A percentile compares a stretch with the other conserved stretches of the same genome.
Conservation (phyloP, 2,113 vertebrate species). For the Anhinga rufa region DNA sequence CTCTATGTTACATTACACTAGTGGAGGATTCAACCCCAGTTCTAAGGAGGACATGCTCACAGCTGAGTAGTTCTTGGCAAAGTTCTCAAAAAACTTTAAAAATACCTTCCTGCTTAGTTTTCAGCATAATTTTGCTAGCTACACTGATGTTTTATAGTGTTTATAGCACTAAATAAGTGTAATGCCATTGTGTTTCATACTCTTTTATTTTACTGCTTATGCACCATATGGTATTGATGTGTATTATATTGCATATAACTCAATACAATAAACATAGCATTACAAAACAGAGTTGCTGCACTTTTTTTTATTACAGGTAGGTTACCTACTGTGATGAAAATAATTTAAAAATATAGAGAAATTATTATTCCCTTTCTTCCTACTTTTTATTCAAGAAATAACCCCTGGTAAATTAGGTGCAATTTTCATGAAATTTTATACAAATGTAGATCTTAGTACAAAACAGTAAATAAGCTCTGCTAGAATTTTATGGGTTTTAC, state of each 20-base stretch:
- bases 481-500: background rate
- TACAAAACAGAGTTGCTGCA: background rate
- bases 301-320: constrained; percentile 14
- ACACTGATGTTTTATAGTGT: background rate
- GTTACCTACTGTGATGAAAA: constrained; percentile 13
- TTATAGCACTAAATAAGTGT: constrained; percentile 47
- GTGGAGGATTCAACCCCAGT: background rate
- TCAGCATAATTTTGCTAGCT: constrained; percentile 13
- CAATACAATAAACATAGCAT: constrained; percentile 18
- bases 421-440: constrained; percentile 1
- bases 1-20: background rate
- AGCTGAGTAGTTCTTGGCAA: background rate
- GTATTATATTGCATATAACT: constrained; percentile 44
- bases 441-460: background rate
- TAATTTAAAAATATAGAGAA: background rate
- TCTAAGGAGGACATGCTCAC: background rate
- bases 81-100: background rate
- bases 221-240: constrained; percentile 1
- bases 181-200: constrained; percentile 15
- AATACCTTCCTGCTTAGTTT: background rate
- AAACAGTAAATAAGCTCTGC: constrained; percentile 1
- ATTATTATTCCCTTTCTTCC: constrained; percentile 11
- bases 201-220: constrained; percentile 18
- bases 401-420: background rate
- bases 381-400: constrained; percentile 24